These are phyloP conservation scores for Passer montanus DNA, from an alignment of 2,113 vertebrate species.

Conservation along the genomic window DNA sequence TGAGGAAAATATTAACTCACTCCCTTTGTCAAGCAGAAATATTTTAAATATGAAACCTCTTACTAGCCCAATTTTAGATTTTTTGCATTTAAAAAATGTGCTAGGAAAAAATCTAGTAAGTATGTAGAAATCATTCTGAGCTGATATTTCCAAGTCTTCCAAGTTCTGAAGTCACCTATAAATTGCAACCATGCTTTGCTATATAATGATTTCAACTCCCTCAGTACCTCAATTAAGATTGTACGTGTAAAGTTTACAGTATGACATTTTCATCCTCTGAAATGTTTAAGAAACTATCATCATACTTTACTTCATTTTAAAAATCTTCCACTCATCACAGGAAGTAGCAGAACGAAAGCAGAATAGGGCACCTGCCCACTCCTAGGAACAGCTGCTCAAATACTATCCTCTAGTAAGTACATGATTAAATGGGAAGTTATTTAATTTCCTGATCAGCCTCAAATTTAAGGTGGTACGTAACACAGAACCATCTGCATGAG, in stretches of 20 bases:
- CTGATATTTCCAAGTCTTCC: neutral
- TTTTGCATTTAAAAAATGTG: neutral
- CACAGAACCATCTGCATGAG: neutral
- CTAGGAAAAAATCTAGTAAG: neutral
- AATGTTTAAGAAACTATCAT: neutral
- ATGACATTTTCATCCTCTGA: neutral
- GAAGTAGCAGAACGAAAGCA: neutral
- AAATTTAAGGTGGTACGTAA: slow-evolving; percentile 39
- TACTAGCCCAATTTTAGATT: neutral
- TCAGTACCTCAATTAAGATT: neutral
- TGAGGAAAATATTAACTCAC: neutral
- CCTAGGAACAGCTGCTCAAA: neutral
- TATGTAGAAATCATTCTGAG: neutral
- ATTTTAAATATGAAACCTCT: neutral
- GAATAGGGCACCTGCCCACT: neutral
- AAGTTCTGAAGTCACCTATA: neutral
- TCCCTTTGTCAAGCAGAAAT: neutral
- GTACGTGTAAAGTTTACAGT: neutral
- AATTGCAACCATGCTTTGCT: neutral
- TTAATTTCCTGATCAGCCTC: slow-evolving; percentile 47
- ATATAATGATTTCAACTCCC: neutral
- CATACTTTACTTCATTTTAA: neutral
- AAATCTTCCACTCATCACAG: neutral
- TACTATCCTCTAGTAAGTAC: neutral
- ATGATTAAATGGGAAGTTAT: neutral